Evolutionary conservation across 1,140 invertebrate genomes (phyloP), one percentile per base, ranked within the genome.

Genomic region (Theocolax elegans): DNA sequence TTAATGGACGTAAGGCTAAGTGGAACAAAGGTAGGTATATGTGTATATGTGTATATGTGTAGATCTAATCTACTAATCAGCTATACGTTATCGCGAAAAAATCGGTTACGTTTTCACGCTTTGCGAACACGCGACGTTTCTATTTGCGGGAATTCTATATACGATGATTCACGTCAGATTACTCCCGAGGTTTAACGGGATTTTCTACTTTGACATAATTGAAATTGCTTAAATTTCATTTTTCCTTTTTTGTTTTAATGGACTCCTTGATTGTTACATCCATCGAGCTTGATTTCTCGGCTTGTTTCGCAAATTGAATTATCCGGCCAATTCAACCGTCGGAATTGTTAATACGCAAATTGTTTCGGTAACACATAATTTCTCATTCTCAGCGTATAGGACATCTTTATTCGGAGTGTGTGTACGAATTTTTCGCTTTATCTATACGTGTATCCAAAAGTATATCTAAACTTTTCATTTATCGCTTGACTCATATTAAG

Each of bases 61-160:
- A n/a, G n/a, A 59, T 59, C 15, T n/a, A 44, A 44, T 62, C n/a
- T 29, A 2, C 29, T 63, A 64, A 64, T 64, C 29, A 27, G 62
- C 13, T 4, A 31, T 0, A 23, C 10, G n/a, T 48, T 49, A 49
- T 49, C 60, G 29, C 46, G 8, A 21, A 21, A 44, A 31, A 63
- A 49, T 48, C 38, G 3, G 17, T 2, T 6, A 13, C 46, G 17
- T 23, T 63, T 49, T 63, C 60, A 21, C 27, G 12, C 27, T 49
- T 35, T 38, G 35, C 35, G 8, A 21, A 12, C 60, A 63, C 27
- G 44, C 60, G 60, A 63, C 44, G 27, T 21, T 63, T 49, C 17
- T 23, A 49, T 49, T 49, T 48, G 12, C 38, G 42, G 15, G 35
- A 65, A 53, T 49, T 53, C n/a, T 17, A 13, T 25, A n/a, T n/a